Percentiles rank a stretch among this genome's conserved stretches.
Evolutionary conservation across 2,797 vertebrate species (phyloP).

Genomic region (Hydrophis major): DNA sequence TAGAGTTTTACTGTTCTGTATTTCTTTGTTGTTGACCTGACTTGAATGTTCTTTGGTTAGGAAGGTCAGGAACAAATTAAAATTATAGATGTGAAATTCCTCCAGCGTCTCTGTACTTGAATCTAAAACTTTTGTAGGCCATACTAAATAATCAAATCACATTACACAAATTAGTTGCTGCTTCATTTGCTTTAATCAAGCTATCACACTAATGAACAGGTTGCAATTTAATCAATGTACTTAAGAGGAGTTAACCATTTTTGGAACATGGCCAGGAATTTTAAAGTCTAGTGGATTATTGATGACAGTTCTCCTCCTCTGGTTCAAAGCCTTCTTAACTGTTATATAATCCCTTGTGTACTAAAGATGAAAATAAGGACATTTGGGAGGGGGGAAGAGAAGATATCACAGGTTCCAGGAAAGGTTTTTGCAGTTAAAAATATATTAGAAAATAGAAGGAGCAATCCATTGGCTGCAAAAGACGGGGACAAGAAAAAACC

Average conservation of each 20-base stretch:
- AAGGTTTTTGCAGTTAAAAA: neutral
- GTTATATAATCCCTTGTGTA: neutral
- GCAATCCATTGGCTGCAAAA: neutral
- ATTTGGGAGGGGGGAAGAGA: neutral
- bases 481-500: neutral
- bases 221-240: conserved; percentile 1
- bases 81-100: neutral
- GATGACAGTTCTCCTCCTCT: neutral
- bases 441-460: neutral
- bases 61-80: neutral
- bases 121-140: neutral
- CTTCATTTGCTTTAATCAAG: neutral
- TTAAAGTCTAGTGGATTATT: neutral
- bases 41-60: neutral
- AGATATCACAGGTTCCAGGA: neutral
- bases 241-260: neutral
- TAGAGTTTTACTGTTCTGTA: neutral
- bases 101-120: neutral
- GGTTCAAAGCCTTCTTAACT: neutral
- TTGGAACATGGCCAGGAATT: neutral
- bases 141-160: neutral
- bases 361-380: neutral
- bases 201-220: neutral
- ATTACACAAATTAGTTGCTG: neutral
- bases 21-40: neutral